phyloP scores from a whole-genome alignment of 2,113 vertebrate species.

The Alectura lathami region DNA sequence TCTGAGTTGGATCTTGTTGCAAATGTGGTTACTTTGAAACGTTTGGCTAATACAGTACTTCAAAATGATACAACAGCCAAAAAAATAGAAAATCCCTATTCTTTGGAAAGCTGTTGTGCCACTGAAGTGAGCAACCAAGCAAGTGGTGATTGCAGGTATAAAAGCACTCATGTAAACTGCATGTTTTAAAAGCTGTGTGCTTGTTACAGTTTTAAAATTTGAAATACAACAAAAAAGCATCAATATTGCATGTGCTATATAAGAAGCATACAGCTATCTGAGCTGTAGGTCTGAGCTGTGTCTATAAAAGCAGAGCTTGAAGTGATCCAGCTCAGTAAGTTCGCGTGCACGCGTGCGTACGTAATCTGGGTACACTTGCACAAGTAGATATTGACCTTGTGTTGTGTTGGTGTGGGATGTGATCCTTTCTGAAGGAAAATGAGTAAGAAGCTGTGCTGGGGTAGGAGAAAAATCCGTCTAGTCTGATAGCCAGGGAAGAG shows the following conservation, averaged over 20 bases:
- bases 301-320: neutral
- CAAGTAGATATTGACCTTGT: neutral
- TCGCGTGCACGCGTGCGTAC: neutral
- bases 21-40: neutral
- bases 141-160: neutral
- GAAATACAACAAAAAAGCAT: neutral
- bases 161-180: neutral
- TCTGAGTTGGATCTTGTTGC: neutral
- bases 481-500: neutral
- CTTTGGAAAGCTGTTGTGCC: neutral
- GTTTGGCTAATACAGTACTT: neutral
- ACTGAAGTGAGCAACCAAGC: neutral
- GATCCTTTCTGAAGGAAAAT: neutral
- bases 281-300: neutral
- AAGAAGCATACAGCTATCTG: neutral
- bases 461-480: neutral
- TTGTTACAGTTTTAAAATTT: neutral
- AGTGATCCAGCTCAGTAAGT: neutral
- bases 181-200: neutral
- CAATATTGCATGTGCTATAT: neutral
- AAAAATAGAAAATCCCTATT: neutral
- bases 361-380: neutral
- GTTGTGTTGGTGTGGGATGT: neutral
- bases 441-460: neutral
- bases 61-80: neutral